Evolutionary conservation across 2,113 vertebrate genomes (phyloP).

Genomic region (Carettochelys insculpta): DNA sequence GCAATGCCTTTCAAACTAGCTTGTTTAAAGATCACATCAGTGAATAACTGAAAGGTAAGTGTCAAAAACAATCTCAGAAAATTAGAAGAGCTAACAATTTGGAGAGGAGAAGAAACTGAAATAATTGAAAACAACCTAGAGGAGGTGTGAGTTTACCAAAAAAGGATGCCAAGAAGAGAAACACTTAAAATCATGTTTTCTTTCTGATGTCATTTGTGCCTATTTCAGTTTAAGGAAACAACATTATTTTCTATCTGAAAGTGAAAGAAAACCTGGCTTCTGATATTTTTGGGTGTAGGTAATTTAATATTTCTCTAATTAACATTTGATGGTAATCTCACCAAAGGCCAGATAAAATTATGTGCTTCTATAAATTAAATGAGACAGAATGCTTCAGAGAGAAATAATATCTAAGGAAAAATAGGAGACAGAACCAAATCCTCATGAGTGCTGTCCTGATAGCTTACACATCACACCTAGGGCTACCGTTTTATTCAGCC

Average conservation of each 20-base stretch:
- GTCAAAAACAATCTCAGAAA: not conserved
- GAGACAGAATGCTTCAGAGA: not conserved
- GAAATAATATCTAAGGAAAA: not conserved
- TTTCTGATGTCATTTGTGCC: not conserved
- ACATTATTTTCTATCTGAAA: not conserved
- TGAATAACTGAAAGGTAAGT: not conserved
- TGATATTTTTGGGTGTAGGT: fast-evolving
- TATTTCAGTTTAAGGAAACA: not conserved
- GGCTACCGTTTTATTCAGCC: not conserved
- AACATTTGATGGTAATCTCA: not conserved
- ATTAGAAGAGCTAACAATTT: not conserved
- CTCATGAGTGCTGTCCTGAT: not conserved
- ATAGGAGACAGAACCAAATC: not conserved
- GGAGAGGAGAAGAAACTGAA: not conserved
- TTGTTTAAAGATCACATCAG: not conserved
- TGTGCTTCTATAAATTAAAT: not conserved
- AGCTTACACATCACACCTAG: not conserved
- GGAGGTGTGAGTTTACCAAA: not conserved
- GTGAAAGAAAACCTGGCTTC: not conserved
- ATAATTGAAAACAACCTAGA: not conserved
- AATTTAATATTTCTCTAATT: not conserved
- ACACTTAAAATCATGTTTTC: not conserved
- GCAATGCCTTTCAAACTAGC: not conserved
- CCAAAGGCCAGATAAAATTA: not conserved
- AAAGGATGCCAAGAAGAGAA: not conserved